Evolutionary conservation across 2,797 vertebrate species (phyloP), one percentile per base, ranked within the genome.

Genomic region (Microctenopoma lineatum): DNA sequence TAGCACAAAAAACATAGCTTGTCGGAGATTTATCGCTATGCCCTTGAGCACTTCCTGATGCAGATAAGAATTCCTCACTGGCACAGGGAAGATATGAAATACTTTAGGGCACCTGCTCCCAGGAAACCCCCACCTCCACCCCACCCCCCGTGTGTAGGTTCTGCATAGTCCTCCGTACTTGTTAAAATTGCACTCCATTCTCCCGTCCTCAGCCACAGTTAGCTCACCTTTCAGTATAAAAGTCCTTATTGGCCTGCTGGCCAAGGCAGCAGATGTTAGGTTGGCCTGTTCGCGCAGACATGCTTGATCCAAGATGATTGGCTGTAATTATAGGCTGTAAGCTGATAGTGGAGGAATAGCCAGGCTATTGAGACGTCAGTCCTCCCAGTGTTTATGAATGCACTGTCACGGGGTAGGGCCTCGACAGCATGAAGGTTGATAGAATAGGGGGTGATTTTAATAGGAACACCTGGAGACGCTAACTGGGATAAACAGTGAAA

Each of bases 281-380:
- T 84, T 87, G 87, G 86, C 75, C 90, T 34, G 86, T 81, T 92
- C 91, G 87, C 73, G 87, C 90, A 90, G 90, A 92, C 90, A 76
- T 85, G 85, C 90, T 92, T 91, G 91, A 93, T 93, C 92, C 91
- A 77, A 80, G 83, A 92, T 92, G 93, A 93, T 92, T 93, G 92
- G 91, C 88, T 74, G 77, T 95, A 94, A 95, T 95, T 94, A 92
- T 77, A 78, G 83, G 84, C 90, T 93, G 95, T 87, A 95, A 96
- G 76, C 85, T 83, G 94, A 95, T 95, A 94, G 90, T 81, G 77
- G 67, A 84, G 84, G 90, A 84, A 91, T 92, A 57, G 88, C 91
- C 68, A 67, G 87, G 82, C 92, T 60, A 87, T 94, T 87, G 73
- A 94, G 89, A 93, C 88, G 93, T 95, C 90, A 92, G 87, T 86